These are phyloP conservation scores for Delia radicum DNA, from an alignment of 1,140 invertebrate genomes.

Conservation along the genomic window DNA sequence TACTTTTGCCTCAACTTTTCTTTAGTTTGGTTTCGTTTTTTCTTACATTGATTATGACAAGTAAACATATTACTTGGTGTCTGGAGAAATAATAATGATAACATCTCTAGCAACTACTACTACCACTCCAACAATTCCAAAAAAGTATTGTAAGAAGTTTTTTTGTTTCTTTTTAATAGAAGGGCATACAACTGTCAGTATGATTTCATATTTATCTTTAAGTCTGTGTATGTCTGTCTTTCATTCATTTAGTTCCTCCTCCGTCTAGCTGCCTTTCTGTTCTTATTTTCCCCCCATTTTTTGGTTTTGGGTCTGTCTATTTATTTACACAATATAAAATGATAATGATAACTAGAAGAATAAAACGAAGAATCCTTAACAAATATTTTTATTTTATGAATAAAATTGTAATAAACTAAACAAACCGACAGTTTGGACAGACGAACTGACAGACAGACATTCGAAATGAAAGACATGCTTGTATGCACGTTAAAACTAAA, in stretches of 20 bases:
- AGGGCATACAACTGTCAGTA: conserved; percentile 6
- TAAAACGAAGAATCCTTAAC: background rate
- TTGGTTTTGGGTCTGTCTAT: background rate
- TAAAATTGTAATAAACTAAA: background rate
- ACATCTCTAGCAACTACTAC: background rate
- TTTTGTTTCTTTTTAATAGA: background rate
- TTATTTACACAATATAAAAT: background rate
- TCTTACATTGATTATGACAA: conserved; percentile 2
- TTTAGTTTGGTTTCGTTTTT: background rate
- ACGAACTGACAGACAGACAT: background rate
- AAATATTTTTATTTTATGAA: background rate
- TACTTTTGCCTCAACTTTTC: background rate
- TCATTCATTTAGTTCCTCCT: background rate
- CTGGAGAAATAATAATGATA: background rate
- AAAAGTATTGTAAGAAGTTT: background rate
- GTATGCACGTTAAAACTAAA: background rate
- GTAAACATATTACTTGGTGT: conserved; percentile 2
- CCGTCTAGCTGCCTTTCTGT: background rate
- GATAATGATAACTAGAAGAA: background rate
- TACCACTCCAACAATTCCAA: background rate
- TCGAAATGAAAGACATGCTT: background rate
- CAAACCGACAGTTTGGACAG: background rate
- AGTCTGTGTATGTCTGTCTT: background rate
- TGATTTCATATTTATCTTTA: conserved; percentile 14
- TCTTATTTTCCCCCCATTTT: background rate